Evolutionary conservation across 2,113 vertebrate genomes (phyloP), one percentile per base, ranked within the genome.

Genomic region (Malurus cyaneus): DNA sequence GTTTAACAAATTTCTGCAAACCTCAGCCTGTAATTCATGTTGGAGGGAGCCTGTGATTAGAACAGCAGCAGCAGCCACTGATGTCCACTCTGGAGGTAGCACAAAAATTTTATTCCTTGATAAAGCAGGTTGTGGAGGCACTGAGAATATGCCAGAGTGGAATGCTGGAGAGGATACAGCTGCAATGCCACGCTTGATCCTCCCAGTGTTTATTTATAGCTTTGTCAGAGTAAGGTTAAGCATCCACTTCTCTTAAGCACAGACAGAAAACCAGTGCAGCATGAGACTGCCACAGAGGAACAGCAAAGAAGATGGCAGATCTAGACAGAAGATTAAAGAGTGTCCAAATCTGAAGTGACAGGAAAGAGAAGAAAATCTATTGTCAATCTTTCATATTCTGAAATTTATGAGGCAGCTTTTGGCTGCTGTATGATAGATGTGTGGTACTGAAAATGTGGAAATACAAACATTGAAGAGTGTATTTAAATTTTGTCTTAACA

Each of bases 401-500:
- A 64, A 80, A 85, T 77, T 47, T 5, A 54, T 6, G 15, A 88
- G 36, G n/a, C 49, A 76, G 54, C 41, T 85, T 88, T 85, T 31
- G 60, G 23, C 42, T 83, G 39, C 42, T 73, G 6, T 60, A 34
- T 44, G 39, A 81, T 70, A 57, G 17, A 41, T 2, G 0, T 31
- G 15, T 74, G 49, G n/a, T 73, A 60, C 41, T 53, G 78, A 69
- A 94, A 82, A 92, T 32, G 77, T 62, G 44, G 83, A 79, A 94
- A 41, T 47, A 44, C 15, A 83, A 29, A 24, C 17, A 11, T 79
- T 91, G 67, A 91, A 71, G 34, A 32, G 41, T 32, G 39, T 32
- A 56, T 85, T 93, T 80, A 42, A 77, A 77, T 89, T 77, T 50
- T 93, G n/a, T 36, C 79, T 90, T 85, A 86, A 86, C 57, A 52